Percentiles rank a stretch among this genome's conserved stretches.
Conservation (phyloP, 2,113 vertebrate genomes). For the Thomomys bottae region DNA sequence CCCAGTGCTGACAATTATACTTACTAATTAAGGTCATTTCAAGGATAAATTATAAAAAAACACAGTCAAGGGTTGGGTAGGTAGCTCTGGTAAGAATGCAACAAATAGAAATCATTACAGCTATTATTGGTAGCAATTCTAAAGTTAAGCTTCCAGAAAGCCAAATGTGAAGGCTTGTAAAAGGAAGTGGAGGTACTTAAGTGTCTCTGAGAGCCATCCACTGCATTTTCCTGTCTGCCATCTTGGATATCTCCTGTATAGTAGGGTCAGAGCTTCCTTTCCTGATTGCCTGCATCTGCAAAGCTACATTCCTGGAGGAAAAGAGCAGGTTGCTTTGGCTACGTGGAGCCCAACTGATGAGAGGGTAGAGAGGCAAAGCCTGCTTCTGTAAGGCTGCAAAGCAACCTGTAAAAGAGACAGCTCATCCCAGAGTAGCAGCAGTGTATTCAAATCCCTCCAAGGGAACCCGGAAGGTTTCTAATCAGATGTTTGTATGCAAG, state of each 20-base stretch:
- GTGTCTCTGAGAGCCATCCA: not conserved
- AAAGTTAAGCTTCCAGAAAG: constrained; percentile 27
- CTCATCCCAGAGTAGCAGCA: constrained; percentile 14
- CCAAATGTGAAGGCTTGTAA: not conserved
- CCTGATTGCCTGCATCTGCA: not conserved
- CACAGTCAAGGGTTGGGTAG: not conserved
- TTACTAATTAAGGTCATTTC: not conserved
- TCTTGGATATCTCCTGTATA: not conserved
- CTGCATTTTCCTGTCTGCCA: not conserved
- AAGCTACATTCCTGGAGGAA: not conserved
- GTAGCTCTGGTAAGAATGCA: not conserved
- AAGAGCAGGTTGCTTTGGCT: not conserved
- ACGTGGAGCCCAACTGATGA: constrained; percentile 62
- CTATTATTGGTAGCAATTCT: not conserved
- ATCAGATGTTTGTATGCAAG: constrained; percentile 63
- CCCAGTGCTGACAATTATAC: not conserved
- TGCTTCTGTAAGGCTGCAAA: constrained; percentile 16
- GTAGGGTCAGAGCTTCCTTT: constrained; percentile 1
- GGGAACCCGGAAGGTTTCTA: constrained; percentile 59
- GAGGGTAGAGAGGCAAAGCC: constrained; percentile 16
- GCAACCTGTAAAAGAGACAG: constrained; percentile 61
- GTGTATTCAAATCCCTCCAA: not conserved
- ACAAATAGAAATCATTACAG: not conserved
- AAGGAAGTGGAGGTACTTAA: not conserved
- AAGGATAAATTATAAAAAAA: not conserved